Conservation (phyloP, 2,113 vertebrate species). For the Otis tarda region DNA sequence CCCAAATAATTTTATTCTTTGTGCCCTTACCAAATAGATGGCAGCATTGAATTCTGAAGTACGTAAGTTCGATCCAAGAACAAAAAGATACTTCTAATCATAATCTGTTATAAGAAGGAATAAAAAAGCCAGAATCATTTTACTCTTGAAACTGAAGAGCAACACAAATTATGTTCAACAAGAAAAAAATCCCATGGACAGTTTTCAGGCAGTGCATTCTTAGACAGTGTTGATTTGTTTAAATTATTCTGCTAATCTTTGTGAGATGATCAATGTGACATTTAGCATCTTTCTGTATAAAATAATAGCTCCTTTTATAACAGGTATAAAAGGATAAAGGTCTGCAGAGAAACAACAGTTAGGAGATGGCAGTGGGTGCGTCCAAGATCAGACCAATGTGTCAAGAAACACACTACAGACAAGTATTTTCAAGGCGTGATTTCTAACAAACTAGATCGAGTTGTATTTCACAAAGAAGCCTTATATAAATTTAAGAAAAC, state of each 20-base stretch:
- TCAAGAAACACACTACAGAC: neutral
- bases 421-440: neutral
- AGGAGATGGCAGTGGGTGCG: neutral
- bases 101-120: constrained; percentile 83
- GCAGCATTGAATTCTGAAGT: constrained; percentile 99
- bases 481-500: neutral
- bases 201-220: neutral
- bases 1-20: neutral
- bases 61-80: constrained; percentile 99
- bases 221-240: neutral
- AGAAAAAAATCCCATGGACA: neutral
- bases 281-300: neutral
- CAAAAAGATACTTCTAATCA: constrained; percentile 99
- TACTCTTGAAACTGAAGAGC: constrained; percentile 3
- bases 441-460: neutral
- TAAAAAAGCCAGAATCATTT: constrained; percentile 20
- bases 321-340: neutral
- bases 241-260: neutral
- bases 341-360: neutral
- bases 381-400: neutral
- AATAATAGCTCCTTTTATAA: neutral
- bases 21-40: constrained; percentile 94
- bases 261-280: neutral
- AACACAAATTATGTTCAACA: neutral
- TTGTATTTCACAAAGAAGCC: neutral